These are phyloP conservation scores for Rhinatrema bivittatum DNA, from an alignment of 2,797 vertebrate species.

Conservation along the genomic window DNA sequence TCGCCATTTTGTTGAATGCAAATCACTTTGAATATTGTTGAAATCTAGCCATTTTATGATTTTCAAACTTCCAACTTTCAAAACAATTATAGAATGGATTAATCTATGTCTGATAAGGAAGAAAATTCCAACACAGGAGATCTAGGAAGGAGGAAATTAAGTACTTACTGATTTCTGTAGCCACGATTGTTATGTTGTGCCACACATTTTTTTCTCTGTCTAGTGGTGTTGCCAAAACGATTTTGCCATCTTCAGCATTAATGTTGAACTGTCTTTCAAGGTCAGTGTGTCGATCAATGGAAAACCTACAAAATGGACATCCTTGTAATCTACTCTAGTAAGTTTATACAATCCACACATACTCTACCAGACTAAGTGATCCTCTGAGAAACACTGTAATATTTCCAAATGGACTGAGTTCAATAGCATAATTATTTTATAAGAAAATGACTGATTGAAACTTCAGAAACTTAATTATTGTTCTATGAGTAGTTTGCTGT, in stretches of 20 bases:
- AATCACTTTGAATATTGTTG: too few species aligned
- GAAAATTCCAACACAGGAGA: too few species aligned
- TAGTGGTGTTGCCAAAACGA: constrained; percentile 86
- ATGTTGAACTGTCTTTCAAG: constrained; percentile 97
- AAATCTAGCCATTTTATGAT: too few species aligned
- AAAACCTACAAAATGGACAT: constrained; percentile 74
- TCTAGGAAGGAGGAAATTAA: too few species aligned
- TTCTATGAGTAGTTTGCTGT: constrained; percentile 67
- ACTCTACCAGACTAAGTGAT: constrained; percentile 24
- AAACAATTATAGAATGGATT: too few species aligned
- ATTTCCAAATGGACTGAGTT: too few species aligned
- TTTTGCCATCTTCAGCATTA: constrained; percentile 89
- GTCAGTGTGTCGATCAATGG: constrained; percentile 95
- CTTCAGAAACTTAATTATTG: constrained; percentile 53
- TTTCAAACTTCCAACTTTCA: too few species aligned
- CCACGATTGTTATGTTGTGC: constrained; percentile 97
- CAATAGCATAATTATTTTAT: too few species aligned
- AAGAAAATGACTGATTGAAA: constrained; percentile 25
- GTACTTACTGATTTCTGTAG: constrained; percentile 92
- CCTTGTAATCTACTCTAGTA: constrained; percentile 36
- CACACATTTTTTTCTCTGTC: constrained; percentile 89
- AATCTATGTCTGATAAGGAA: too few species aligned
- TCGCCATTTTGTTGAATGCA: too few species aligned
- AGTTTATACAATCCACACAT: constrained; percentile 17
- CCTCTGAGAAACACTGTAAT: constrained; percentile 30